Evolutionary conservation across 2,797 vertebrate genomes (phyloP).

Genomic region (Tauraco hartlaubi): DNA sequence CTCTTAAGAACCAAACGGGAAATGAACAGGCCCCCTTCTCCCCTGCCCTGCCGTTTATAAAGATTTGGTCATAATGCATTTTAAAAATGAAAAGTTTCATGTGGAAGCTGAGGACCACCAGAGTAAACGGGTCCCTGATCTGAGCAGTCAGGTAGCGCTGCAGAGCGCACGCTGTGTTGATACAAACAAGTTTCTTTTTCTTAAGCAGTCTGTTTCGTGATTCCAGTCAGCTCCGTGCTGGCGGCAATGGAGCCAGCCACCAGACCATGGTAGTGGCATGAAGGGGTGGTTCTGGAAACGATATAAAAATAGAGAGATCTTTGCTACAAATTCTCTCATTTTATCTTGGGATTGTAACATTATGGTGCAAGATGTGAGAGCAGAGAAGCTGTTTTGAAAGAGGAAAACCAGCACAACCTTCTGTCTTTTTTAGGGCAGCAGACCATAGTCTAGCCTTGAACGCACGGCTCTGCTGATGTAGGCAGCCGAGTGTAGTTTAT

Average conservation of each 20-base stretch:
- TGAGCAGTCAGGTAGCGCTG: not conserved
- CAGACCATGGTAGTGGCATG: not conserved
- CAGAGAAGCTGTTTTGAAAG: not conserved
- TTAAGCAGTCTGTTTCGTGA: not conserved
- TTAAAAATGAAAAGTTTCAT: not conserved
- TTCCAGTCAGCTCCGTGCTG: not conserved
- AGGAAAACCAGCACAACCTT: not conserved
- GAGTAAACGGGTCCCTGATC: not conserved
- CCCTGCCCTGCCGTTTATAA: not conserved
- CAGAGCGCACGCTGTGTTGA: not conserved
- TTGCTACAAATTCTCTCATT: not conserved
- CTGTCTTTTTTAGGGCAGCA: not conserved
- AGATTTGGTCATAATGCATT: not conserved
- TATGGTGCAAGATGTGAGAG: not conserved
- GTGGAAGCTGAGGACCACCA: not conserved
- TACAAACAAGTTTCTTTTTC: not conserved
- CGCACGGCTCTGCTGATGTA: rapidly evolving
- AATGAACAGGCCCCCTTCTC: not conserved
- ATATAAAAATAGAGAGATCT: not conserved
- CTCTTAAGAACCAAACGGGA: constrained; percentile 27
- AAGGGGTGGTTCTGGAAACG: not conserved
- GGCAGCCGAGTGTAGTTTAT: not conserved
- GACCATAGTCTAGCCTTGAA: not conserved
- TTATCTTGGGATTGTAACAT: not conserved
- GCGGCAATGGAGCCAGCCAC: not conserved